Evolutionary conservation across 2,888 invertebrate genomes (phyloP).

Genomic region (Tiliacea aurago): DNA sequence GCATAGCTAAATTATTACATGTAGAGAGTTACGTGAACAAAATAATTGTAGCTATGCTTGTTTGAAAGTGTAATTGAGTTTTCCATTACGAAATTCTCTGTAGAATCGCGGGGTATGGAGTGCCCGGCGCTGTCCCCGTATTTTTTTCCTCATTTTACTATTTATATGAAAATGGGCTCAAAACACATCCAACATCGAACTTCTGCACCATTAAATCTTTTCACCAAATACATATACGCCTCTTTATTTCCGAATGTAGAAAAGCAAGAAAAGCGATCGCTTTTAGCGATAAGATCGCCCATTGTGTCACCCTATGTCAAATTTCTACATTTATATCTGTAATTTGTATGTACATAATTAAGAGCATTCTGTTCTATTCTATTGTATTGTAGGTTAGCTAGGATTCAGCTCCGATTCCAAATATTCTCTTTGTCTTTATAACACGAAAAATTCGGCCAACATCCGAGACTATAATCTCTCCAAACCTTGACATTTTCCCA

Average conservation of each 20-base stretch:
- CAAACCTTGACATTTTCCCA: neutral
- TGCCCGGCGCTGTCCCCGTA: no score
- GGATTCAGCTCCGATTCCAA: neutral
- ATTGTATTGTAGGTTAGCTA: neutral
- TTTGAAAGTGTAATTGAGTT: constrained; percentile 7
- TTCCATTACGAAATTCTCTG: neutral
- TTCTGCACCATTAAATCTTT: neutral
- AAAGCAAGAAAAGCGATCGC: no score
- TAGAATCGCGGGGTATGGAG: no score
- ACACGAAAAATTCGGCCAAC: neutral
- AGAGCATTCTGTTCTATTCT: neutral
- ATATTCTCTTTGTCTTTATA: neutral
- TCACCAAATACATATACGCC: no score
- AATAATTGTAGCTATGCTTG: constrained; percentile 17
- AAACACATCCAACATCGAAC: neutral
- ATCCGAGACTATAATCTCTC: neutral
- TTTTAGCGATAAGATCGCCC: neutral
- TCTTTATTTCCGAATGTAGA: neutral
- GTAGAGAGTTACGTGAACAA: constrained; percentile 39
- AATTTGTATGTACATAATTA: neutral
- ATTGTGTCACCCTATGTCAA: neutral
- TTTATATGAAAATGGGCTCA: neutral
- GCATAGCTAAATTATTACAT: constrained; percentile 38
- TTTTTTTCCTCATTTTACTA: no score
- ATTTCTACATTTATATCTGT: neutral